These are phyloP conservation scores for Lithophane ornitopus DNA, from an alignment of 2,888 invertebrate genomes.

Conservation along the genomic window DNA sequence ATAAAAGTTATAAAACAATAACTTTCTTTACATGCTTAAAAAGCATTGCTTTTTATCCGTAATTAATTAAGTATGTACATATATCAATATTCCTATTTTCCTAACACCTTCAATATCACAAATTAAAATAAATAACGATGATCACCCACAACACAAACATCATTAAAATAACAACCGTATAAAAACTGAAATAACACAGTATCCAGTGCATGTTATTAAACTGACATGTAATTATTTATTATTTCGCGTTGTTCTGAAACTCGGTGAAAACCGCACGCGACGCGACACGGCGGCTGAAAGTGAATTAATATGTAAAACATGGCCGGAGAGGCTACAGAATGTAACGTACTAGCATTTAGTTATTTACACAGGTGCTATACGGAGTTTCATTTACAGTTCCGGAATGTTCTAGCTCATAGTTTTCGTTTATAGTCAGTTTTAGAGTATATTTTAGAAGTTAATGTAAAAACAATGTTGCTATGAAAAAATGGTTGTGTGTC, in stretches of 20 bases:
- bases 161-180: conserved; percentile 12
- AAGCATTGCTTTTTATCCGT: neutral
- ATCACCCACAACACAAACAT: conserved; percentile 10
- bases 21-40: neutral
- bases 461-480: neutral
- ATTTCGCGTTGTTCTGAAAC: conserved; percentile 60
- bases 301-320: conserved; percentile 71
- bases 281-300: conserved; percentile 68
- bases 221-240: conserved; percentile 41
- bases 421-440: conserved; percentile 6
- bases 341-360: conserved; percentile 33
- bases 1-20: neutral
- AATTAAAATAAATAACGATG: neutral
- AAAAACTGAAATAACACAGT: conserved; percentile 32
- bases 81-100: neutral
- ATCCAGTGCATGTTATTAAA: conserved; percentile 40
- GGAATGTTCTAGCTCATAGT: conserved; percentile 42
- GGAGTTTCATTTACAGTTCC: conserved; percentile 56
- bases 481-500: neutral
- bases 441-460: neutral
- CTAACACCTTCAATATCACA: neutral
- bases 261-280: conserved; percentile 64
- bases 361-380: conserved; percentile 52
- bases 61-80: neutral
- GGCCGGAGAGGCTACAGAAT: conserved; percentile 37